Base-by-base conservation (phyloP, 2,113 vertebrate genomes). In the Suncus etruscus region DNA sequence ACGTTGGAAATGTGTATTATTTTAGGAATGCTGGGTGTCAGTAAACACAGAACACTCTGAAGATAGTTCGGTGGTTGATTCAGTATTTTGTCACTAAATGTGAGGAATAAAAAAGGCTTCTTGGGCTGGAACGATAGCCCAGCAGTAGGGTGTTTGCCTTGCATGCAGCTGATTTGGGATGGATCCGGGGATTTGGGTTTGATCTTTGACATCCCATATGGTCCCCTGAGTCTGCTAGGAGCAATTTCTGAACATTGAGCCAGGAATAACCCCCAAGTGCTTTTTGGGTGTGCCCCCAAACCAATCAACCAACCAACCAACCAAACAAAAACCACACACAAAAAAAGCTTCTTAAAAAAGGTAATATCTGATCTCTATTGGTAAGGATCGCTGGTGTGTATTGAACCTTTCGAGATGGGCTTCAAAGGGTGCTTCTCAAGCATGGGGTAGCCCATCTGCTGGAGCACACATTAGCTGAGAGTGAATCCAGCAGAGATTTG, bases 391-490 rank as follows among this genome's bases (percentile, higher is more conserved):
- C 32, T 51, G 58, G 4, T 45, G 4, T 45, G 24, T 84, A 61
- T 83, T 54, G 25, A 89, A 69, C 32, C 74, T 25, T 61, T 92
- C 65, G 25, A 84, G 39, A 87, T 50, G 11, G 84, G 61, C 51
- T 70, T 94, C 74, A 69, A 69, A 77, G 73, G 73, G 48, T 29
- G 39, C 91, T 51, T n/a, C 29, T 48, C 69, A 54, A 68, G n/a
- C 68, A 50, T 65, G 1, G 47, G 58, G 4, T 11, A 66, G 1
- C 25, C 16, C 73, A 14, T 20, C 3, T 25, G 10, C 32, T 51
- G 27, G 72, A 63, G 27, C 48, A 6, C 20, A 51, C 3, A 12
- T 68, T 6, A 10, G 4, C 14, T 24, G 69, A 47, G 48, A 8
- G 8, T 31, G 47, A 61, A 45, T 18, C 39, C 25, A 89, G 0